Evolutionary conservation across 2,797 vertebrate species (phyloP).

Genomic region (Leptodactylus fallax): DNA sequence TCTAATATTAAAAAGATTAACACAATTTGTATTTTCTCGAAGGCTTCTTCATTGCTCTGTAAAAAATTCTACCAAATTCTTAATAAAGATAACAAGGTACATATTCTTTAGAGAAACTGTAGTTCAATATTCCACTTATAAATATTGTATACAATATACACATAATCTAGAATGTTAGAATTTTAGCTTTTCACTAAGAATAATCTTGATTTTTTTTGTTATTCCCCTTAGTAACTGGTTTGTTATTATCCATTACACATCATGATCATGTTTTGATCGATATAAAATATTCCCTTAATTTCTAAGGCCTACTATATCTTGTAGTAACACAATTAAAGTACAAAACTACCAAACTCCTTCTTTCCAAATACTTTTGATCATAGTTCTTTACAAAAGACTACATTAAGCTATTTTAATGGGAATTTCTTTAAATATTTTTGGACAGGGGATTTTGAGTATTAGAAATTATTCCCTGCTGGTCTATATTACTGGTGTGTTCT

Average conservation of each 20-base stretch:
- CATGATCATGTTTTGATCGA: not conserved
- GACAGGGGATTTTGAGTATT: constrained; percentile 28
- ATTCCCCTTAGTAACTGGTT: not conserved
- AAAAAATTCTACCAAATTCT: too few species aligned
- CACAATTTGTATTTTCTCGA: too few species aligned
- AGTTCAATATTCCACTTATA: too few species aligned
- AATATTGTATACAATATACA: too few species aligned
- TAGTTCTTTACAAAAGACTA: constrained; percentile 18
- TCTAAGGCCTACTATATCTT: not conserved
- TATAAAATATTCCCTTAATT: not conserved
- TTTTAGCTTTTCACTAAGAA: not conserved
- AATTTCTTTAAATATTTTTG: constrained; percentile 32
- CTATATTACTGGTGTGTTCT: constrained; percentile 56
- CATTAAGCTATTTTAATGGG: constrained; percentile 37
- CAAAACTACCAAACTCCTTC: not conserved
- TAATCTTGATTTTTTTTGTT: not conserved
- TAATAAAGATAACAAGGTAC: too few species aligned
- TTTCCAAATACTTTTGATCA: constrained; percentile 11
- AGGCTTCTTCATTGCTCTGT: too few species aligned
- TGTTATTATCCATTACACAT: not conserved
- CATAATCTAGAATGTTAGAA: too few species aligned
- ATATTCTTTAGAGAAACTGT: too few species aligned
- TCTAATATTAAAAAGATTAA: too few species aligned
- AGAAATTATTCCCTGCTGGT: constrained; percentile 54
- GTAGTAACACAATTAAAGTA: constrained; percentile 11